phyloP scores from a whole-genome alignment of 2,113 vertebrate genomes.

The Nycticebus coucang region DNA sequence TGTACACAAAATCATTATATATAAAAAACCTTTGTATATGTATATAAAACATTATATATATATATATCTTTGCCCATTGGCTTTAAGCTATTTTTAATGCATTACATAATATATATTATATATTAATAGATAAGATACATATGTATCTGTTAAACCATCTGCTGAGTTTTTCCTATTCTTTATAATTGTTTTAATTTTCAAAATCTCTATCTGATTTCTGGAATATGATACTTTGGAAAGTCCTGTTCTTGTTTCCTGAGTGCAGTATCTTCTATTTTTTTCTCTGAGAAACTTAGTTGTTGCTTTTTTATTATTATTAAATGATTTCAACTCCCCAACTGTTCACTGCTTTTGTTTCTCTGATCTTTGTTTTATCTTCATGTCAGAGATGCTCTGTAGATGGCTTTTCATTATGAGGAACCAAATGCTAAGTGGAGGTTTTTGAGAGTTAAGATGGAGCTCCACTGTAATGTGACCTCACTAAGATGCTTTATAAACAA shows the following conservation, averaged over 20 bases:
- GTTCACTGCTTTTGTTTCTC: background rate
- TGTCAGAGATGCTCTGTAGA: background rate
- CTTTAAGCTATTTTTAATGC: no score
- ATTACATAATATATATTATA: no score
- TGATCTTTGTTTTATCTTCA: background rate
- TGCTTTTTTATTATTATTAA: no score
- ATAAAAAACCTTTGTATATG: no score
- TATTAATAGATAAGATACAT: no score
- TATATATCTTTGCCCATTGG: no score
- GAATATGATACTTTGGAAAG: background rate
- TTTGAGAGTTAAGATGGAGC: background rate
- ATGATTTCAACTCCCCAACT: background rate
- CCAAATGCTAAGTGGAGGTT: background rate
- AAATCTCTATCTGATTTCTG: background rate
- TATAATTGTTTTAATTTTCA: background rate
- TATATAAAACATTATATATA: no score
- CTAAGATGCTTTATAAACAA: background rate
- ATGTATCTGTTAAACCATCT: background rate
- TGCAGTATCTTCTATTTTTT: background rate
- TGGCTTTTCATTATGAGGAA: background rate
- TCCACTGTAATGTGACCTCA: background rate
- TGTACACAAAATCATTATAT: no score
- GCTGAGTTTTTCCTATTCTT: background rate
- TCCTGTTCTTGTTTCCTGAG: background rate
- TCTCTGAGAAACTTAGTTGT: background rate